A percentile compares a stretch with the other conserved stretches of the same genome.
Conservation (phyloP, 2,888 invertebrate genomes). For the Agrypnus murinus region DNA sequence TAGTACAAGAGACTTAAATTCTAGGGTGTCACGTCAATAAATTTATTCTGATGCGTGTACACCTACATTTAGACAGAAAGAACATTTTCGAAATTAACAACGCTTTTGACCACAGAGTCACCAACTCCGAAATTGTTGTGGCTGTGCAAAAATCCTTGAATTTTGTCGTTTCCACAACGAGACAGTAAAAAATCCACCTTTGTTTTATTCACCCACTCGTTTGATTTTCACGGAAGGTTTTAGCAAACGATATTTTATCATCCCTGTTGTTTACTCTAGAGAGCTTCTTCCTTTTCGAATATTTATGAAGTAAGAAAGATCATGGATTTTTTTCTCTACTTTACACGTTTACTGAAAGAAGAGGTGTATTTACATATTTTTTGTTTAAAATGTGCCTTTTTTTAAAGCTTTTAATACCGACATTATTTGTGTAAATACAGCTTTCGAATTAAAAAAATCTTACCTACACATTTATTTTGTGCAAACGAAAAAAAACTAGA, state of each 20-base stretch:
- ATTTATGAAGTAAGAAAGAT: conserved; percentile 47
- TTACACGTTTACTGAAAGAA: conserved; percentile 41
- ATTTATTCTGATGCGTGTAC: conserved; percentile 4
- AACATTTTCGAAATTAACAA: not conserved
- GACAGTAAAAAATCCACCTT: conserved; percentile 31
- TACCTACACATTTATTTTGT: no score
- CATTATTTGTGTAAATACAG: no score
- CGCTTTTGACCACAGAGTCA: conserved; percentile 5
- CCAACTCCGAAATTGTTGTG: not conserved
- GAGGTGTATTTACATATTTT: conserved; percentile 39
- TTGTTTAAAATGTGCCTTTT: conserved; percentile 36
- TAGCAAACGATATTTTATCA: conserved; percentile 45
- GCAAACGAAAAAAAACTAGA: no score
- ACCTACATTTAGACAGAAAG: not conserved
- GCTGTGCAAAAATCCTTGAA: not conserved
- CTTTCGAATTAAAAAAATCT: no score
- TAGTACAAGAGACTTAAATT: not conserved
- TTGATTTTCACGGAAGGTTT: conserved; percentile 44
- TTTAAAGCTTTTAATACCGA: conserved; percentile 26
- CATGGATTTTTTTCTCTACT: conserved; percentile 40
- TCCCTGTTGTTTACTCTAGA: conserved; percentile 45
- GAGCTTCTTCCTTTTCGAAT: conserved; percentile 45
- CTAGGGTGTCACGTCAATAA: conserved; percentile 1
- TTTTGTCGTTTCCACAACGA: not conserved
- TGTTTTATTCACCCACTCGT: conserved; percentile 45